Percentiles rank a stretch among this genome's conserved stretches.
Conservation (phyloP, 2,888 invertebrate species). For the Lepidocyrtinus sp. region DNA sequence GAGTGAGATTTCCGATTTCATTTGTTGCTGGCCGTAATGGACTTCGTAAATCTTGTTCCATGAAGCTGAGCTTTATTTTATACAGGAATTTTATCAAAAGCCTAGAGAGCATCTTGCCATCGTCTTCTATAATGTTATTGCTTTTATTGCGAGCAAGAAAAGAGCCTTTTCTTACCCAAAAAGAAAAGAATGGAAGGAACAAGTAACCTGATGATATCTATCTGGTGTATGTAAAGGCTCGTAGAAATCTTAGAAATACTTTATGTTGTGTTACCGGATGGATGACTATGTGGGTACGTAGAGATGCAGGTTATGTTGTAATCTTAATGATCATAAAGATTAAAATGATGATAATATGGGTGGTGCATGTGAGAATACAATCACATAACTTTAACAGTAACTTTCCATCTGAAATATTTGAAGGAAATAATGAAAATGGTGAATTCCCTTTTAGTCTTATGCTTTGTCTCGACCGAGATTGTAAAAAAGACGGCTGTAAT, state of each 20-base stretch:
- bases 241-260: no score
- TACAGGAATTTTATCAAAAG: conserved; percentile 6
- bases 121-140: conserved; percentile 2
- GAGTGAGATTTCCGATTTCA: conserved; percentile 61
- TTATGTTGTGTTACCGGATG: no score
- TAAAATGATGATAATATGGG: background rate
- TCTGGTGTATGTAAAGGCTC: no score
- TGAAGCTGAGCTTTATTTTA: conserved; percentile 16
- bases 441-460: no score
- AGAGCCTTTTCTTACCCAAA: conserved; percentile 3
- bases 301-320: background rate
- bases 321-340: conserved; percentile 10
- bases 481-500: no score
- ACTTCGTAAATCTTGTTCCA: conserved; percentile 54
- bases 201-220: conserved; percentile 12
- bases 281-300: conserved; percentile 1
- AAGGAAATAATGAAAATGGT: no score
- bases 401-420: no score
- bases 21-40: conserved; percentile 55
- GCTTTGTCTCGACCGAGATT: no score
- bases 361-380: conserved; percentile 3
- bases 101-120: background rate
- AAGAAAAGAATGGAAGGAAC: background rate
- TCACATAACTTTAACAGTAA: background rate
- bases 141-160: conserved; percentile 2